Evolutionary conservation across 2,888 invertebrate species (phyloP).

Genomic region (Pecten maximus): DNA sequence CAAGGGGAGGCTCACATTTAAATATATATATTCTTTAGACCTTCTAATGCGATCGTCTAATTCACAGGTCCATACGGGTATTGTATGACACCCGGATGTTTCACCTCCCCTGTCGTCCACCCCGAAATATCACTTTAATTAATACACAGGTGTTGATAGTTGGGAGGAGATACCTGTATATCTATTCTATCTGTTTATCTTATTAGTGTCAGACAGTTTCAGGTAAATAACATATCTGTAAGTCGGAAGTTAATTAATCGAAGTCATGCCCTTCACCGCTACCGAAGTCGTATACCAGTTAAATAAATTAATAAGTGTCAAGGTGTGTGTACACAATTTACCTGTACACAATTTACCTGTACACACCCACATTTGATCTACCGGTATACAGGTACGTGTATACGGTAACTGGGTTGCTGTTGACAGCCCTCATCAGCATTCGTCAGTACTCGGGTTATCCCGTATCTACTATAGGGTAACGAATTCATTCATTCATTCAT

Average conservation of each 20-base stretch:
- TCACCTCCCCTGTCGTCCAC: background rate
- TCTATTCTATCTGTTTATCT: background rate
- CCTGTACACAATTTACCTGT: background rate
- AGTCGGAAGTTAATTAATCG: background rate
- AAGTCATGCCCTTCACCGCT: background rate
- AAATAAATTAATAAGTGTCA: slow-evolving; percentile 5
- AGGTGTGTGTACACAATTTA: background rate
- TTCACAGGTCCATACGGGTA: too few species aligned
- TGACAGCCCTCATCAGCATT: too few species aligned
- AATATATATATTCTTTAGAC: too few species aligned
- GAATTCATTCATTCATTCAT: too few species aligned
- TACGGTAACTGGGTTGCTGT: too few species aligned
- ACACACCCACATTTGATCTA: background rate
- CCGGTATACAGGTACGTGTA: background rate
- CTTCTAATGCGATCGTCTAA: too few species aligned
- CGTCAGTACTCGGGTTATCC: too few species aligned
- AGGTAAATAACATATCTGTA: slow-evolving; percentile 16
- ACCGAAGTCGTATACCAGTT: background rate
- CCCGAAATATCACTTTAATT: slow-evolving; percentile 17
- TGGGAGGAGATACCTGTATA: background rate
- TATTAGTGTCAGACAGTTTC: background rate
- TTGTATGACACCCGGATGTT: background rate
- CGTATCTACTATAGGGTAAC: too few species aligned
- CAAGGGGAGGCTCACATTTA: too few species aligned
- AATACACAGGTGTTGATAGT: background rate